Evolutionary conservation across 2,888 invertebrate genomes (phyloP).

Genomic region (Bugulina stolonifera): DNA sequence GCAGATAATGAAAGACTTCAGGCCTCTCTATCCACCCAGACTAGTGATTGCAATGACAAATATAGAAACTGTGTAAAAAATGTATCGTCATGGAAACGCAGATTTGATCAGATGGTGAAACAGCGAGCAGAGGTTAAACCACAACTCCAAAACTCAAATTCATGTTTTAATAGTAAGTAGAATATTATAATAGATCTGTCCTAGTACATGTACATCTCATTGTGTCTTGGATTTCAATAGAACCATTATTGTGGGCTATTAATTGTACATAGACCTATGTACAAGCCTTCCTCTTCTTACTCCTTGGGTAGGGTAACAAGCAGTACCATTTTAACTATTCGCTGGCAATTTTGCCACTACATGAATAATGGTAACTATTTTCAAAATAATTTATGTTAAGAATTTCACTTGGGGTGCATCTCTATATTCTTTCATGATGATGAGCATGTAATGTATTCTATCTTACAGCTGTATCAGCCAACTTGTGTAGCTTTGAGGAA

Average conservation of each 20-base stretch:
- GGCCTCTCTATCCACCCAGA: neutral
- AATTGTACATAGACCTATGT: too few species aligned
- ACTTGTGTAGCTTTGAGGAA: slow-evolving; percentile 6
- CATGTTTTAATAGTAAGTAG: neutral
- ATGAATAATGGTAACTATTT: too few species aligned
- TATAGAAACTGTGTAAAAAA: neutral
- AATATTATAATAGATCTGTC: neutral
- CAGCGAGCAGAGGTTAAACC: neutral
- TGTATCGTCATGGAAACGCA: neutral
- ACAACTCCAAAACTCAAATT: neutral
- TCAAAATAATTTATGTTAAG: too few species aligned
- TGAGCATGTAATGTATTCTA: too few species aligned
- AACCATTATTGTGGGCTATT: too few species aligned
- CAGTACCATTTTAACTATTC: too few species aligned
- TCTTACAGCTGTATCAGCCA: neutral
- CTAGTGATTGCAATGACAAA: neutral
- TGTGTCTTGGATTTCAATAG: too few species aligned
- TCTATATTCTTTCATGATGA: neutral
- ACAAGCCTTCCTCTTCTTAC: too few species aligned
- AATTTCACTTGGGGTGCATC: too few species aligned
- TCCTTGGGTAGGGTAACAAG: too few species aligned
- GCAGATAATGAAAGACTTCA: neutral
- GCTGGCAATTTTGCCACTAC: too few species aligned
- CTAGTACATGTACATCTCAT: too few species aligned
- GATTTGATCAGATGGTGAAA: neutral